Conservation (phyloP, 1,140 invertebrate species). For the Caenorhabditis elegans region WBcel235 BX284605.5:8536501-8537000, state of each 20-base stretch:
- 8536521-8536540: conserved; percentile 72
- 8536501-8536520: conserved; percentile 72
- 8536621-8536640: conserved; percentile 73
- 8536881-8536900: background rate
- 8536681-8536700: conserved; percentile 73
- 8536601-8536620: conserved; percentile 72
- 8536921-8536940: no score
- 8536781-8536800: no score
- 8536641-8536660: conserved; percentile 73
- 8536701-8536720: conserved; percentile 69
- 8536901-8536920: no score
- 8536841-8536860: no score
- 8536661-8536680: conserved; percentile 72
- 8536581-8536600: conserved; percentile 67
- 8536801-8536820: no score
- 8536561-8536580: conserved; percentile 72
- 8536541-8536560: conserved; percentile 70
- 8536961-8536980: conserved; percentile 43
- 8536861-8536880: no score
- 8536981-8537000: conserved; percentile 55
- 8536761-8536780: conserved; percentile 68
- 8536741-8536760: conserved; percentile 47
- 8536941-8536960: no score
- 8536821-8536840: no score
- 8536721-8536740: background rate